Base-by-base conservation (phyloP, 2,888 invertebrate species). In the Cistogaster globosa region DNA sequence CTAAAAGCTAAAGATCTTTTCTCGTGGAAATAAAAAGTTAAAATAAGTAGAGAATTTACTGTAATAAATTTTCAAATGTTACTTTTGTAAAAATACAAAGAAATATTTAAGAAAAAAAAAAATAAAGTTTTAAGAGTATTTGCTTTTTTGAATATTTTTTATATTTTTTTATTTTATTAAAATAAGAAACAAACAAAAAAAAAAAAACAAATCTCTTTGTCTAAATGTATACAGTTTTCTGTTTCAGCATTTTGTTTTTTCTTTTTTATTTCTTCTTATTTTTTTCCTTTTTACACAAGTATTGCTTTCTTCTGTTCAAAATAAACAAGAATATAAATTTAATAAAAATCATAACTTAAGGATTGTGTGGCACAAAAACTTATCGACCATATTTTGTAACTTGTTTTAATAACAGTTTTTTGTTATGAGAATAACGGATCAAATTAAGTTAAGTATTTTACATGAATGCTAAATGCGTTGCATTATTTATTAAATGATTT, bases 1-100 rank as follows among this genome's bases (percentile, higher is more conserved):
- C 45, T 45, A 57, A 58, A 16, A 58, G 58, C 76, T 32, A 32
- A 48, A 48, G 48, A 67, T 45, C 58, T 65, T 58, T 32, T 32
- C 20, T 65, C 48, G 8, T 42, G 42, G n/a, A 3, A 55, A 55
- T 14, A 68, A 58, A 12, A 18, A 57, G n/a, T n/a, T 48, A 57
- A 67, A 67, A 36, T 51, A 77, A 68, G 60, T 77, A 60, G 42
- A 62, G 60, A 60, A 78, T 69, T 62, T 68, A 58, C 53, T 69
- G 72, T 62, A 74, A 69, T 62, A 78, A 78, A 62, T 69, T 68
- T 53, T 60, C 77, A 78, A 69, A 78, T 69, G 68, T 53, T 69
- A 22, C 68, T 62, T n/a, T 53, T 53, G 63, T 42, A 18, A 51
- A 38, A 69, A 62, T 60, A 53, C 20, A 78, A 69, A 78, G 42